These are phyloP conservation scores for Drosophila melanica DNA, from an alignment of 1,140 invertebrate genomes.

Conservation along the genomic window DNA sequence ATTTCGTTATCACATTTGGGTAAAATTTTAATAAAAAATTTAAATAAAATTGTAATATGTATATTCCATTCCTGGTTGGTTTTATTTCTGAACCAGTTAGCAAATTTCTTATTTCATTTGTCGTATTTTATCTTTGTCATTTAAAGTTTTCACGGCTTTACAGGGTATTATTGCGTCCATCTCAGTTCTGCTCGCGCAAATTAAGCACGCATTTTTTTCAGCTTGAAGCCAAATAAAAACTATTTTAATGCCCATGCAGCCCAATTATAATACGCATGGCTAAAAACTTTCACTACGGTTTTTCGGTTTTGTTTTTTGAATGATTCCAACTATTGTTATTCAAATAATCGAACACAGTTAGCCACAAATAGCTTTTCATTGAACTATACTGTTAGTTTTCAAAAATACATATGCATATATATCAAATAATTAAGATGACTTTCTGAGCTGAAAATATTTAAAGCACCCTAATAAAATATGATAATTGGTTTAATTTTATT, in stretches of 20 bases:
- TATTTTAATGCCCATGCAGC: conserved; percentile 46
- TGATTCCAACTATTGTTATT: conserved; percentile 52
- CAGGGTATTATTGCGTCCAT: conserved; percentile 9
- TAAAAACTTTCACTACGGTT: conserved; percentile 44
- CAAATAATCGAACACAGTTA: conserved; percentile 45
- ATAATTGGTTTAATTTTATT: conserved; percentile 11
- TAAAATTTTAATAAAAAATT: too few relatives aligned
- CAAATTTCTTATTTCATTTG: too few relatives aligned
- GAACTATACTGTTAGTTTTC: conserved; percentile 36
- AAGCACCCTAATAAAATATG: neutral
- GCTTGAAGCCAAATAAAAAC: conserved; percentile 17
- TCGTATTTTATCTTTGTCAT: too few relatives aligned
- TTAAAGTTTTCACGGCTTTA: conserved; percentile 2
- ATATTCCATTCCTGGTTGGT: too few relatives aligned
- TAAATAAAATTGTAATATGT: too few relatives aligned
- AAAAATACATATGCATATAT: conserved; percentile 22
- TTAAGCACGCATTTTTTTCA: conserved; percentile 20
- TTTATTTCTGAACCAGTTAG: too few relatives aligned
- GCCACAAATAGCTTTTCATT: conserved; percentile 30
- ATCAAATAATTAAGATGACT: conserved; percentile 42
- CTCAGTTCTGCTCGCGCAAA: neutral
- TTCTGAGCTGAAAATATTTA: conserved; percentile 15
- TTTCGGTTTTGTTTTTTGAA: conserved; percentile 36
- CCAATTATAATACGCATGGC: conserved; percentile 44
- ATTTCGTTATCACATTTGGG: too few relatives aligned